phyloP scores from a whole-genome alignment of 35 echinoderm and acorn worm species.

The Ophiothrix spiculata region DNA sequence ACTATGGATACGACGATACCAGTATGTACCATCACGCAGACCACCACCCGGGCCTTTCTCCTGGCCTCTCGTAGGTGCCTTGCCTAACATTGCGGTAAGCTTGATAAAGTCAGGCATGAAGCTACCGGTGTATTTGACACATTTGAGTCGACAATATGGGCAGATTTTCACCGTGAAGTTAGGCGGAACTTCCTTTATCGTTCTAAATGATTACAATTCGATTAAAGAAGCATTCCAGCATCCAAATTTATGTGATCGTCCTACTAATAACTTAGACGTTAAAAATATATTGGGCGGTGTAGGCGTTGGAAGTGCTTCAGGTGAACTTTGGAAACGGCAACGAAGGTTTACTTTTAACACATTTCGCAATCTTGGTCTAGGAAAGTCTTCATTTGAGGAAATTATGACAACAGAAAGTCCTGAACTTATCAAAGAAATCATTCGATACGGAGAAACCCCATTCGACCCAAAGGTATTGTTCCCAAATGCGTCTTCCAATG shows the following conservation, averaged over 20 bases:
- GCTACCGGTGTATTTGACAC: neutral
- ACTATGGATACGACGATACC: neutral
- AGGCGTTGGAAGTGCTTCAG: constrained; percentile 18
- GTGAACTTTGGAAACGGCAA: constrained; percentile 16
- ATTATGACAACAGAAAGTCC: neutral
- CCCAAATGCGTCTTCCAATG: constrained; percentile 11
- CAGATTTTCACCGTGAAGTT: constrained; percentile 14
- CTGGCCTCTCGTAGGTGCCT: neutral
- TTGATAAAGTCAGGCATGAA: neutral
- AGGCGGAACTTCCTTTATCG: constrained; percentile 7
- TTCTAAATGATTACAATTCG: constrained; percentile 3
- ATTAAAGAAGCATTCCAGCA: constrained; percentile 24
- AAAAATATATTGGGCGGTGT: neutral
- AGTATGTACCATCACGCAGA: neutral
- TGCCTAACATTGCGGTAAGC: neutral
- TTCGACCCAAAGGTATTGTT: constrained; percentile 1
- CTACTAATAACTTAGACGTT: neutral
- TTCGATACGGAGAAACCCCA: neutral
- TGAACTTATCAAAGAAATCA: neutral
- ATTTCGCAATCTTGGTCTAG: constrained; percentile 14
- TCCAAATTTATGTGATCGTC: constrained; percentile 24
- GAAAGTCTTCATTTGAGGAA: neutral
- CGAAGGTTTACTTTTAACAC: constrained; percentile 1
- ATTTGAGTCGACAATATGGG: constrained; percentile 11
- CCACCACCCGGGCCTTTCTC: neutral